phyloP scores from a whole-genome alignment of 2,113 vertebrate genomes.

The Oreochromis spilurus region DNA sequence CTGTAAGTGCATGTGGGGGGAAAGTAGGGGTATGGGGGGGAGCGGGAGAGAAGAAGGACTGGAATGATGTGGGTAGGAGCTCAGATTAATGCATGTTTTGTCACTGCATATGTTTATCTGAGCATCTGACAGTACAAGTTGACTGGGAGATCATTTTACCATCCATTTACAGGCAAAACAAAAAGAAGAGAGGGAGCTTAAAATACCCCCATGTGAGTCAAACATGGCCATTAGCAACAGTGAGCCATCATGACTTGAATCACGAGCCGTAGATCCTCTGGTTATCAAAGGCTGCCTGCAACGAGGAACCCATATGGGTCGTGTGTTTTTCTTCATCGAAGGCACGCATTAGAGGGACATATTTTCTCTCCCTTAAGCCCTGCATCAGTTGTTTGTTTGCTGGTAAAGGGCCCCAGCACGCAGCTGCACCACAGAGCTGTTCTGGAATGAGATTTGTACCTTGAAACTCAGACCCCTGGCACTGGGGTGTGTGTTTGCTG shows the following conservation, averaged over 20 bases:
- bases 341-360: slow-evolving; percentile 21
- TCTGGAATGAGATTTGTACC: slow-evolving; percentile 40
- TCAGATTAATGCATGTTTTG: slow-evolving; percentile 49
- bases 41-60: background rate
- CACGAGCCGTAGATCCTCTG: background rate
- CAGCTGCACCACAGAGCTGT: slow-evolving; percentile 44
- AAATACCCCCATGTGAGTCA: slow-evolving; percentile 35
- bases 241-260: slow-evolving; percentile 21
- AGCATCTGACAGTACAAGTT: slow-evolving; percentile 24
- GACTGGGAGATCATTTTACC: slow-evolving; percentile 47
- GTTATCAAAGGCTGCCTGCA: slow-evolving; percentile 27
- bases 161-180: slow-evolving; percentile 27
- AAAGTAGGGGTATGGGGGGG: background rate
- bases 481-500: slow-evolving; percentile 16
- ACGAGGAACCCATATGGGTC: slow-evolving; percentile 26
- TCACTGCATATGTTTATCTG: slow-evolving; percentile 42
- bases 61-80: slow-evolving; percentile 56
- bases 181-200: background rate
- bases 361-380: slow-evolving; percentile 5
- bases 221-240: slow-evolving; percentile 16
- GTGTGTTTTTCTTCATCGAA: slow-evolving; percentile 9
- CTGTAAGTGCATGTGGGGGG: slow-evolving; percentile 15
- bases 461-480: slow-evolving; percentile 1
- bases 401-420: slow-evolving; percentile 14
- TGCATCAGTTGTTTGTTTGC: slow-evolving; percentile 29